Base-by-base conservation (phyloP, 2,888 invertebrate species). In the Andrena haemorrhoa region DNA sequence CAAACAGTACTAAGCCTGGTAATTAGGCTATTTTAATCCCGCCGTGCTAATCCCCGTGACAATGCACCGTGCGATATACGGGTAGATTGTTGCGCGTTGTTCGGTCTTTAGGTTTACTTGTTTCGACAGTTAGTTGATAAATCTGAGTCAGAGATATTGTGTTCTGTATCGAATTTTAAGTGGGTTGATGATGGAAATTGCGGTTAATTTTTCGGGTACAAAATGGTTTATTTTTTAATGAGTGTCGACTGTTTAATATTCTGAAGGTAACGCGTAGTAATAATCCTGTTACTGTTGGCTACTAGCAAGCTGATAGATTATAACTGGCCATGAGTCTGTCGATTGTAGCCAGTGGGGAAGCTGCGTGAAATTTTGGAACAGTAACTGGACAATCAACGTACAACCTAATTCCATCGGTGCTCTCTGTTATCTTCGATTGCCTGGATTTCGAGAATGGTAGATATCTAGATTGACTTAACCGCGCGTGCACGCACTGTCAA, bases 381-480 rank as follows among this genome's bases (percentile, higher is more conserved):
- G 61, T 31, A 60, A 41, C 53, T 33, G 51, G 29, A 58, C 51
- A 53, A 23, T 31, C 70, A 64, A 56, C 29, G 64, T 66, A 58
- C 78, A 74, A 70, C 66, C 78, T 75, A 83, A 79, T 83, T 83
- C 60, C 70, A 41, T 63, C 47, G 79, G 31, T 68, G 41, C 73
- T 66, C 78, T 61, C 64, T 70, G 74, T 74, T 83, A 79, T 75
- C 83, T 79, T 73, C 83, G 82, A 82, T 83, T 76, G 78, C 63
- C 60, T 65, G 79, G 78, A 83, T 83, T 83, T 83, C 83, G 83
- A 68, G 83, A 83, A 78, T 72, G 83, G 83, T 78, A 75, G 66
- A 79, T 71, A 83, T 70, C 82, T 77, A 66, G 84, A 84, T 84
- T 84, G 84, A 83, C 84, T 83, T 84, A 84, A 79, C 83, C 83